Evolutionary conservation across 2,888 invertebrate genomes (phyloP), one percentile per base, ranked within the genome.

Genomic region (Apomyelois bistriatella): DNA sequence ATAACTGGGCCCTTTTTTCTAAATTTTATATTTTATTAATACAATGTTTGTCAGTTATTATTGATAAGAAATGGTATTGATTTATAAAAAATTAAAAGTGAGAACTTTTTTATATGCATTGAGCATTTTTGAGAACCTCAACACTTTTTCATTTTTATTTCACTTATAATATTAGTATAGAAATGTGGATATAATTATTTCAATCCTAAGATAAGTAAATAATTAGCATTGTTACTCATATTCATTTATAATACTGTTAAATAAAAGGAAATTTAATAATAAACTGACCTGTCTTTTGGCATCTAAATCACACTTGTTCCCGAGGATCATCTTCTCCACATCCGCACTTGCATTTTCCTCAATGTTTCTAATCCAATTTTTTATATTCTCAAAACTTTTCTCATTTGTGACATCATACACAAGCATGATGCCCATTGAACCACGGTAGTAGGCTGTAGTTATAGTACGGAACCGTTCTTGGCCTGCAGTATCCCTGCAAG

Each of bases 391-490:
- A 90, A 99, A 99, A 69, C 98, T 98, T 90, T 99, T 99, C 79
- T 98, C 99, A 90, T 98, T 99, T 70, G 99, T 99, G 66, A 99
- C 99, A 88, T 99, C 99, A 86, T 99, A 99, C 37, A 99, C 99
- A 64, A 99, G 92, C 98, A 99, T 98, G 66, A 99, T 99, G 58
- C 99, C 99, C 99, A 99, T 99, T 41, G 99, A 99, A 48, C 99
- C 99, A 68, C 99, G 94, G 90, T 99, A 99, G 82, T 99, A 99
- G n/a, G 99, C 99, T 57, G 99, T 99, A 53, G 99, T 99, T 69
- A 99, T 99, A 60, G 99, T 99, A 69, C 99, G 94, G 92, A 99
- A 99, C 76, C 99, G 93, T 85, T 99, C 99, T 86, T 99, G 99
- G 0, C 99, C 99, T 40, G 99, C 99, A 53, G 99, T 99, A 81